Evolutionary conservation across 2,113 vertebrate genomes (phyloP).

Genomic region (Pundamilia nyererei): DNA sequence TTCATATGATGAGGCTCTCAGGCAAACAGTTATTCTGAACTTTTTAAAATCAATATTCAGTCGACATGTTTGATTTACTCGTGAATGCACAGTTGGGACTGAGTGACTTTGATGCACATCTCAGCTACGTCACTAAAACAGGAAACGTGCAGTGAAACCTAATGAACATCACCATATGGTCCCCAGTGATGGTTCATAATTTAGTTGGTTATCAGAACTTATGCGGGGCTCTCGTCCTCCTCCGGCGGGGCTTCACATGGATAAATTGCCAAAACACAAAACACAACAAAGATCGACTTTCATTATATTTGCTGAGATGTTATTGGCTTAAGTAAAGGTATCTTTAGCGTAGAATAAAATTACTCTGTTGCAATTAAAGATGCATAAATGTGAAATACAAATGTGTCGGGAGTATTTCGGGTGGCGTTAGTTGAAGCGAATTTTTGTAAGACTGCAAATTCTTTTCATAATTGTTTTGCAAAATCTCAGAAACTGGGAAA

Average conservation of each 20-base stretch:
- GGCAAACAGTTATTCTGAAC: rapidly evolving
- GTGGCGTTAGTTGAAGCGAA: rapidly evolving
- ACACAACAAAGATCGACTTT: background rate
- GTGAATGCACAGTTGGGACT: background rate
- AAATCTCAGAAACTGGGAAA: rapidly evolving
- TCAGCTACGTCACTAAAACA: rapidly evolving
- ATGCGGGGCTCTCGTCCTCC: rapidly evolving
- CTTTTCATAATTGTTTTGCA: background rate
- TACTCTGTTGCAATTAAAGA: rapidly evolving
- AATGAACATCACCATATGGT: background rate
- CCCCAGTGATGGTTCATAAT: background rate
- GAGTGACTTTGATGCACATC: background rate
- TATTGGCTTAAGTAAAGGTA: background rate
- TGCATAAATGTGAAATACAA: background rate
- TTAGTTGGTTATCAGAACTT: background rate
- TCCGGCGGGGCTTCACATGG: rapidly evolving
- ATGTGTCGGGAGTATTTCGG: rapidly evolving
- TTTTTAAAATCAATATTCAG: background rate
- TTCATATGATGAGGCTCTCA: background rate
- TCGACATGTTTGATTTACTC: background rate
- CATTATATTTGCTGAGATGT: background rate
- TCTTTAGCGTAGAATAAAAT: background rate
- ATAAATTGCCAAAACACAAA: background rate
- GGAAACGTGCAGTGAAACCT: background rate
- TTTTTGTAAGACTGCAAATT: background rate